Evolutionary conservation across 2,888 invertebrate genomes (phyloP).

Genomic region (Smittia sp.): DNA sequence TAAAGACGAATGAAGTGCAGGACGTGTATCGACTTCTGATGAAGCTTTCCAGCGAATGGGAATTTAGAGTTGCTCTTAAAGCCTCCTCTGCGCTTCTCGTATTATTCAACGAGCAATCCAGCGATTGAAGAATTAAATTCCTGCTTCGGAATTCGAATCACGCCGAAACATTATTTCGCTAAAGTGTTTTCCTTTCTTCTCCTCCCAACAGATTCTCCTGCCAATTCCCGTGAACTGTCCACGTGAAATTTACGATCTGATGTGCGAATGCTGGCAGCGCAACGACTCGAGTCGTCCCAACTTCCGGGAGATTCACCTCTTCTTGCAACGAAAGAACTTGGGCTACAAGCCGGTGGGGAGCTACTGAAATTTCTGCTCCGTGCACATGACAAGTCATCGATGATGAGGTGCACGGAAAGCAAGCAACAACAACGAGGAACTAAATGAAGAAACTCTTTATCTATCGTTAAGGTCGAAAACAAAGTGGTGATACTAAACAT

Average conservation of each 20-base stretch:
- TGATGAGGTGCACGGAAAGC: constrained; percentile 6
- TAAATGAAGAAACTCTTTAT: background rate
- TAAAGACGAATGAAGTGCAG: constrained; percentile 37
- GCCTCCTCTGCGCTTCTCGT: no score
- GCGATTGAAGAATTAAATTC: background rate
- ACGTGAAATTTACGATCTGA: constrained; percentile 80
- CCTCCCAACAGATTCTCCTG: constrained; percentile 56
- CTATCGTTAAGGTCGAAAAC: constrained; percentile 26
- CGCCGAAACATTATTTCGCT: background rate
- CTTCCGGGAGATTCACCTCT: constrained; percentile 81
- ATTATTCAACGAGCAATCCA: no score
- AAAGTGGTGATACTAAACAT: constrained; percentile 34
- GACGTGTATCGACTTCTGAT: constrained; percentile 37
- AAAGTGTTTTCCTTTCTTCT: constrained; percentile 32
- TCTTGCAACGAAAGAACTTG: constrained; percentile 74
- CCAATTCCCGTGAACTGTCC: constrained; percentile 74
- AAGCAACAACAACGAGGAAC: background rate
- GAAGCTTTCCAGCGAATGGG: no score
- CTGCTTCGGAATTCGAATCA: background rate
- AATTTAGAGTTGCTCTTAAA: background rate
- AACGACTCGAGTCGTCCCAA: constrained; percentile 73
- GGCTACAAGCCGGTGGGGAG: constrained; percentile 52
- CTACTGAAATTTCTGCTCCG: constrained; percentile 31
- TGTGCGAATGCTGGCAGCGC: constrained; percentile 84
- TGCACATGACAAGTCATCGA: constrained; percentile 11